These are phyloP conservation scores for Excalfactoria chinensis DNA, from an alignment of 2,113 vertebrate species.

Conservation along the genomic window DNA sequence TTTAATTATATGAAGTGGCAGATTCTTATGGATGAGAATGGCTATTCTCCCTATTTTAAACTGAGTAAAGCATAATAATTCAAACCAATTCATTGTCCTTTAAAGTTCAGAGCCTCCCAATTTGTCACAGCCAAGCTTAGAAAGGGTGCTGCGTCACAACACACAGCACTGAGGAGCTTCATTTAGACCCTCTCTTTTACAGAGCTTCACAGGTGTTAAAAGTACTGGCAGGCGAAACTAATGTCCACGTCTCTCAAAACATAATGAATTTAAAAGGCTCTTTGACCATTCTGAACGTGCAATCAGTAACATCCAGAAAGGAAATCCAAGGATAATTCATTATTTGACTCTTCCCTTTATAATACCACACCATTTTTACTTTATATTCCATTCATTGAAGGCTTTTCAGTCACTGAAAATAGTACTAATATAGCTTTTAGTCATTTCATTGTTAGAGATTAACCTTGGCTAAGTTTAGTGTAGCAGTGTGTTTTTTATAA, in stretches of 20 bases:
- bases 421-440: background rate
- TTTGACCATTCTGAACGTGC: background rate
- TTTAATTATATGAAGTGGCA: conserved; percentile 35
- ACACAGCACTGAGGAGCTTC: background rate
- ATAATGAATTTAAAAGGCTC: background rate
- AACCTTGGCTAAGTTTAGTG: background rate
- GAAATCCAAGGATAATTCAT: background rate
- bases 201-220: background rate
- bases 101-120: conserved; percentile 10
- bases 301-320: background rate
- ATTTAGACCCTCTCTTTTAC: background rate
- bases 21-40: conserved; percentile 6
- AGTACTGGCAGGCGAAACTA: background rate
- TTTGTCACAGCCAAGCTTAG: background rate
- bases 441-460: background rate
- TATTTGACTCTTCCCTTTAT: conserved; percentile 11
- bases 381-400: background rate
- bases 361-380: background rate
- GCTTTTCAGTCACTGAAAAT: background rate
- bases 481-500: background rate
- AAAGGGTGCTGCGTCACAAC: background rate
- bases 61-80: conserved; percentile 14
- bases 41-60: conserved; percentile 25
- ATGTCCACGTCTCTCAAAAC: background rate
- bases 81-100: conserved; percentile 5